phyloP scores from a whole-genome alignment of 2,888 invertebrate genomes.

The Drosophila antonietae region DNA sequence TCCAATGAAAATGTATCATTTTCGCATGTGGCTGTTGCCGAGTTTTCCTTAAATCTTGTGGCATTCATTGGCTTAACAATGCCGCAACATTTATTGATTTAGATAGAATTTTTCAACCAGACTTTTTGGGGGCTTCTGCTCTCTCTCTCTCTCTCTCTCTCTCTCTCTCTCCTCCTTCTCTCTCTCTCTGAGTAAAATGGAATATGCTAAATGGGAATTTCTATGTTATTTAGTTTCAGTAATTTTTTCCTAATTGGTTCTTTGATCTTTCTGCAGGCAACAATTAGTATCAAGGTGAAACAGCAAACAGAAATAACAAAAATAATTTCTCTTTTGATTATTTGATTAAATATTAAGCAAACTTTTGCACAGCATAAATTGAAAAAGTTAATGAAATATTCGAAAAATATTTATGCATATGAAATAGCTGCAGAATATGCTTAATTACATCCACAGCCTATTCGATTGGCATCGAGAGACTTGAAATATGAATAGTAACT shows the following conservation, averaged over 20 bases:
- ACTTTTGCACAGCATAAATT: background rate
- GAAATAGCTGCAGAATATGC: background rate
- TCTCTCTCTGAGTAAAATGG: background rate
- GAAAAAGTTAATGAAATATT: background rate
- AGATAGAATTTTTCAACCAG: conserved; percentile 31
- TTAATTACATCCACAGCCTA: background rate
- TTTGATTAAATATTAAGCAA: background rate
- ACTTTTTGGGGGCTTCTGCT: background rate
- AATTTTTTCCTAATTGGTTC: conserved; percentile 9
- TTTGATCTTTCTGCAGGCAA: background rate
- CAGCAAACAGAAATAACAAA: no score
- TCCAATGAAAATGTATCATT: conserved; percentile 50
- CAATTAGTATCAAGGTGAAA: conserved; percentile 2
- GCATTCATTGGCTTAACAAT: conserved; percentile 42
- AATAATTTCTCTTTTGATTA: background rate
- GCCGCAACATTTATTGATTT: conserved; percentile 57
- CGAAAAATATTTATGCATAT: background rate
- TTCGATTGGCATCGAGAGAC: background rate
- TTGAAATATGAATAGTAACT: no score
- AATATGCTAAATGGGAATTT: background rate
- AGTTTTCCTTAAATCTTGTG: conserved; percentile 27
- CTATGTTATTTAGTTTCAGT: background rate
- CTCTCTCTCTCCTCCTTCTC: background rate
- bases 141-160: background rate
- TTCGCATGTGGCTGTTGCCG: conserved; percentile 12